Conservation (phyloP, 1,140 invertebrate genomes). For the Galleria mellonella region DNA sequence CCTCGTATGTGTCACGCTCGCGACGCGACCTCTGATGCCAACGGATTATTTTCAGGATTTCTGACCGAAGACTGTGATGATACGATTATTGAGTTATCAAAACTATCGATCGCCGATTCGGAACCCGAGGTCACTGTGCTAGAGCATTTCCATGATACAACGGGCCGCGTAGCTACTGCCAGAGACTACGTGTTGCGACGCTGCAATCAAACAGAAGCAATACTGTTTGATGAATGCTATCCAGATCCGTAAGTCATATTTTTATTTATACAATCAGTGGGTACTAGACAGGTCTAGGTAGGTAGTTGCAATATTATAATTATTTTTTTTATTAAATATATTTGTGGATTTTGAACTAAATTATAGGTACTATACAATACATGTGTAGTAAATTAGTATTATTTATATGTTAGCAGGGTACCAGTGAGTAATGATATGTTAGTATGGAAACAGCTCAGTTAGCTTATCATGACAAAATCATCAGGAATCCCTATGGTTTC, state of each 20-base stretch:
- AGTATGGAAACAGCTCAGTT: too few species aligned
- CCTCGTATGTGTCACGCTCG: conserved; percentile 45
- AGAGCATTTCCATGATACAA: conserved; percentile 53
- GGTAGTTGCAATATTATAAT: too few species aligned
- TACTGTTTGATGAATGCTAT: conserved; percentile 78
- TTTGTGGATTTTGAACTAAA: too few species aligned
- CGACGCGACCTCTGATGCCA: conserved; percentile 17
- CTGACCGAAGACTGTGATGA: conserved; percentile 72
- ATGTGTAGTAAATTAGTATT: too few species aligned
- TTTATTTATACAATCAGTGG: too few species aligned
- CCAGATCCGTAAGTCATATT: conserved; percentile 70
- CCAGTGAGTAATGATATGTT: too few species aligned
- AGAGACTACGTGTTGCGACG: conserved; percentile 77
- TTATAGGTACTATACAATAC: too few species aligned
- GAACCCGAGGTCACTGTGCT: conserved; percentile 51
- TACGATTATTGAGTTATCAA: conserved; percentile 69
- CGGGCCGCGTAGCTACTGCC: conserved; percentile 48
- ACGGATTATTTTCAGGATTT: conserved; percentile 59
- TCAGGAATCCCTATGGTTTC: too few species aligned
- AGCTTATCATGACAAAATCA: too few species aligned
- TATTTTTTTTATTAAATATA: too few species aligned
- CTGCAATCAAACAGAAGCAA: conserved; percentile 77
- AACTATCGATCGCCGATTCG: conserved; percentile 64
- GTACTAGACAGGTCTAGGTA: too few species aligned
- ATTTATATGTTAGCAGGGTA: too few species aligned